These are phyloP conservation scores for Momotus momota DNA, from an alignment of 2,797 vertebrate genomes.

Conservation along the genomic window DNA sequence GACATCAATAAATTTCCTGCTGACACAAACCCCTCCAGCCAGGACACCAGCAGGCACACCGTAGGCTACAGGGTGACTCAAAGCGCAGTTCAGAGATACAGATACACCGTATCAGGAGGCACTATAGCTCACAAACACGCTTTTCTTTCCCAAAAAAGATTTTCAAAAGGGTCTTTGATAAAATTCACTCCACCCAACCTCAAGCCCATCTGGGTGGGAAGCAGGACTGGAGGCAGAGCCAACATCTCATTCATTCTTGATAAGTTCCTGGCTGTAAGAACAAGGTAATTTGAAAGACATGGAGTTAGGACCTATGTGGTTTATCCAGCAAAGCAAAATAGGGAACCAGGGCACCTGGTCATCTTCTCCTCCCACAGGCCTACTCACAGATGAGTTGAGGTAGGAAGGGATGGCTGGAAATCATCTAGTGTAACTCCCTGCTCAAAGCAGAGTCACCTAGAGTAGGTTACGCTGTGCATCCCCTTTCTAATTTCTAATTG, in stretches of 20 bases:
- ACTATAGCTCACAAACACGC: background rate
- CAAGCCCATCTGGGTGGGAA: background rate
- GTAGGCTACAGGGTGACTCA: background rate
- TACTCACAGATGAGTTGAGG: background rate
- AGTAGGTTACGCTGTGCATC: background rate
- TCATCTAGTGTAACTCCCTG: background rate
- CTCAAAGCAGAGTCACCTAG: background rate
- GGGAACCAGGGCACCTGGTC: background rate
- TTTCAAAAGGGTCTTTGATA: background rate
- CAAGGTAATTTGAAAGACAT: background rate
- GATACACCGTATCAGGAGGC: background rate
- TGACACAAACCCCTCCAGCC: background rate
- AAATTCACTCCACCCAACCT: background rate
- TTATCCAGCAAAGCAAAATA: background rate
- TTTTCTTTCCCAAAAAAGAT: background rate
- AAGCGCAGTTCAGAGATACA: background rate
- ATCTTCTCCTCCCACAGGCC: background rate
- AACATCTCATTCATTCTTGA: background rate
- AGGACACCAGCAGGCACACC: background rate
- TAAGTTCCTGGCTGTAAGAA: background rate
- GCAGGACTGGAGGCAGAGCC: background rate
- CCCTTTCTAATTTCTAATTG: too few species aligned
- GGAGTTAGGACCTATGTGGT: background rate
- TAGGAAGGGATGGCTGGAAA: background rate
- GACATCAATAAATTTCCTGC: background rate